These are phyloP conservation scores for Gymnopithys bicolor DNA, from an alignment of 2,797 vertebrate genomes.

Conservation along the genomic window DNA sequence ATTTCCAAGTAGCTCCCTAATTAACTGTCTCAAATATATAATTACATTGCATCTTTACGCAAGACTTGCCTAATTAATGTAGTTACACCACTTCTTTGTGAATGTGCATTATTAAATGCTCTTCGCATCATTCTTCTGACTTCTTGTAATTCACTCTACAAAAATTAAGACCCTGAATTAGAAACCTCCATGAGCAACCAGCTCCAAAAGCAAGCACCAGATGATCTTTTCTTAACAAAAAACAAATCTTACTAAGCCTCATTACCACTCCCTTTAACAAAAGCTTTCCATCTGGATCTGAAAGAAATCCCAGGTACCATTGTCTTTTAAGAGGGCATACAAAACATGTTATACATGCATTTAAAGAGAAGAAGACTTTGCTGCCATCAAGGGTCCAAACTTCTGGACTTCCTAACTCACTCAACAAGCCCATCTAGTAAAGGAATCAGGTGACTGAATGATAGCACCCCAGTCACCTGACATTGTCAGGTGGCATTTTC, in stretches of 20 bases:
- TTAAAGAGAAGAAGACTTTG: conserved; percentile 12
- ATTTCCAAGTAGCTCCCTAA: conserved; percentile 93
- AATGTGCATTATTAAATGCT: conserved; percentile 93
- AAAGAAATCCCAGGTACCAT: conserved; percentile 56
- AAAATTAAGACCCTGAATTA: conserved; percentile 91
- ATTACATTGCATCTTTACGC: conserved; percentile 98
- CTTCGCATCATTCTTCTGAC: conserved; percentile 96
- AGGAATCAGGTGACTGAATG: neutral
- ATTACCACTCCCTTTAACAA: conserved; percentile 69
- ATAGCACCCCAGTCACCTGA: neutral
- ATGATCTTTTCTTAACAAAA: conserved; percentile 75
- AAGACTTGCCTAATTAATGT: conserved; percentile 92
- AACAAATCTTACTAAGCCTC: conserved; percentile 75
- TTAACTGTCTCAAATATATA: conserved; percentile 97
- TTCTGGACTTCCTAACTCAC: neutral
- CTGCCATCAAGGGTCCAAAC: conserved; percentile 33
- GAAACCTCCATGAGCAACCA: conserved; percentile 82
- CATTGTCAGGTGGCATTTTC: neutral
- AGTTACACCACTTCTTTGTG: conserved; percentile 92
- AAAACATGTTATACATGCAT: conserved; percentile 3
- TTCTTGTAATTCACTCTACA: conserved; percentile 96
- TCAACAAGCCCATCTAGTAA: neutral
- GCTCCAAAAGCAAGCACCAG: conserved; percentile 74
- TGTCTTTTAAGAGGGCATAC: conserved; percentile 59
- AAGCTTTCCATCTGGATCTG: conserved; percentile 65